These are phyloP conservation scores for Chloebia gouldiae DNA, from an alignment of 2,113 vertebrate species.

Conservation along the genomic window DNA sequence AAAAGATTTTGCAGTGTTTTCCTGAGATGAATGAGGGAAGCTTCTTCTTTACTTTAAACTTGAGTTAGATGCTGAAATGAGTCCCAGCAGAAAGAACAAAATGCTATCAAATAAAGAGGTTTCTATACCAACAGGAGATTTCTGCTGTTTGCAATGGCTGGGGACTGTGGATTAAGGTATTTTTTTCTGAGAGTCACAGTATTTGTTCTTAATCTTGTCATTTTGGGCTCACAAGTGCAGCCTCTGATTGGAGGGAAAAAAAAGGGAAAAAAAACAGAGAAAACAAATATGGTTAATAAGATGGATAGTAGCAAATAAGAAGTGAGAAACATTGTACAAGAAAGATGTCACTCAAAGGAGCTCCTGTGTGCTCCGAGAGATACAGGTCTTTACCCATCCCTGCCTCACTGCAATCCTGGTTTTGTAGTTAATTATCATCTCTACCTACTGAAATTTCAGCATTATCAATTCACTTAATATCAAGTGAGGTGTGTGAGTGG, in stretches of 20 bases:
- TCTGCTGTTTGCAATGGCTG: not conserved
- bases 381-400: not conserved
- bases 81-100: not conserved
- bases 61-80: not conserved
- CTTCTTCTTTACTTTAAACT: not conserved
- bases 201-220: not conserved
- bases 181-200: not conserved
- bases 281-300: not conserved
- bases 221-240: not conserved
- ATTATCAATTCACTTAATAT: not conserved
- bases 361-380: not conserved
- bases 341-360: not conserved
- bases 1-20: not conserved
- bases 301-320: not conserved
- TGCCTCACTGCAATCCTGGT: not conserved
- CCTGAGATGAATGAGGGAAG: not conserved
- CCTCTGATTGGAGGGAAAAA: not conserved
- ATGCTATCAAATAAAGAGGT: not conserved
- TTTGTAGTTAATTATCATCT: not conserved
- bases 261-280: fast-evolving
- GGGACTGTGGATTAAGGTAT: not conserved
- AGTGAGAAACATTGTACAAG: not conserved
- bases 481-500: not conserved
- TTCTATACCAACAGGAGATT: not conserved
- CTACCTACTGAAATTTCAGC: not conserved